Evolutionary conservation across 2,113 vertebrate genomes (phyloP), one percentile per base, ranked within the genome.

Genomic region (Aplodontia rufa): DNA sequence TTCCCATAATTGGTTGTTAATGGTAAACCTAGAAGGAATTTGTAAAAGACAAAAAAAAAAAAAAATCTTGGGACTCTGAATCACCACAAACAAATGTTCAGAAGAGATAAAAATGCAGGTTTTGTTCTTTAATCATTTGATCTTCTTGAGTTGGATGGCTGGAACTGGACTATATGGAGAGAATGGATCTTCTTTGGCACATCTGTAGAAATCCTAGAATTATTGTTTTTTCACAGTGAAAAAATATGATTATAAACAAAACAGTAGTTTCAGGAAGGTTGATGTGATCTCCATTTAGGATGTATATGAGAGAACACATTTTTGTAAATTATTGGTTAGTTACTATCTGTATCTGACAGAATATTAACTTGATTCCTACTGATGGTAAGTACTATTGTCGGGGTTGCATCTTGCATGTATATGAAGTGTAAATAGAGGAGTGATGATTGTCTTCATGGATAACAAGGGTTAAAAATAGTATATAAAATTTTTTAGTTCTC

Each of bases 341-440:
- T 90, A 20, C n/a, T 75, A 66, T 60, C 16, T 55, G 6, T 66
- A 35, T 66, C 88, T 82, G 78, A 60, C 42, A 71, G 28, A 87
- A 55, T 37, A 45, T 47, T 84, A 90, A 82, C 32, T 92, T 42
- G 3, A 66, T 90, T 94, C 64, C 42, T 84, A 10, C 64, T 92
- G 22, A 20, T 58, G 74, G 17, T 92, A 78, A 80, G 66, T 66
- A 71, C 71, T 88, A 1, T 69, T 87, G 24, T 87, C 35, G 92
- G 28, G 8, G 26, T 69, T 69, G 4, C 14, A 74, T 69, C 42
- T 14, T 85, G n/a, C n/a, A 7, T 75, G n/a, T 42, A 17, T 76
- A 14, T 45, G 58, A 96, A 96, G 30, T 60, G 6, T 79, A 96
- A 96, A 80, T 81, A 24, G 64, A 71, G 95, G 72, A 96, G 51